A percentile compares a stretch with the other conserved stretches of the same genome.
These are phyloP conservation scores for Protonibea diacanthus DNA, from an alignment of 2,797 vertebrate species.

Conservation along the genomic window DNA sequence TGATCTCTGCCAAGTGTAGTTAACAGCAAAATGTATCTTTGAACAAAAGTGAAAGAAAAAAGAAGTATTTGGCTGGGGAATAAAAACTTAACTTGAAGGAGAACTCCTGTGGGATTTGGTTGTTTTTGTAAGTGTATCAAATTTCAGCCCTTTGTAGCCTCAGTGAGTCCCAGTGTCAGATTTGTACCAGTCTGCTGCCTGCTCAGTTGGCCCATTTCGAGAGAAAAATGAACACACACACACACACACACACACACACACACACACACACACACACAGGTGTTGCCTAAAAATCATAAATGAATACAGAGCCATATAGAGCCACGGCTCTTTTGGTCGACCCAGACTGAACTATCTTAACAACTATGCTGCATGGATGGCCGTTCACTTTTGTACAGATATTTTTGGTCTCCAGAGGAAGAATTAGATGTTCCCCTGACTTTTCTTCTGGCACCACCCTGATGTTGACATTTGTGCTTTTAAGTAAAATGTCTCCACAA, in stretches of 20 bases:
- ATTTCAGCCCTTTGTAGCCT: constrained; percentile 63
- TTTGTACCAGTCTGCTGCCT: constrained; percentile 50
- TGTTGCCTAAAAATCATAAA: constrained; percentile 6
- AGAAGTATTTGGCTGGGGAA: constrained; percentile 47
- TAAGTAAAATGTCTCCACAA: constrained; percentile 1
- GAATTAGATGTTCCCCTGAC: neutral
- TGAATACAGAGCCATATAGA: too few relatives aligned
- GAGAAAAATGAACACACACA: constrained; percentile 31
- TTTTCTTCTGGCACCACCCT: neutral
- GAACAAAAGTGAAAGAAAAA: constrained; percentile 54
- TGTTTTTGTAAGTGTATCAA: constrained; percentile 62
- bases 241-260: constrained; percentile 2
- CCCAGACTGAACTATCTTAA: neutral
- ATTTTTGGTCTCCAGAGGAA: neutral
- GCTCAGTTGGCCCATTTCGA: constrained; percentile 51
- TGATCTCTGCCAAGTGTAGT: constrained; percentile 57
- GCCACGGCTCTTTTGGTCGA: neutral
- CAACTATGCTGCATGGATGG: neutral
- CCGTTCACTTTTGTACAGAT: neutral
- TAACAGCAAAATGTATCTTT: constrained; percentile 59
- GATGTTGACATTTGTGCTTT: neutral
- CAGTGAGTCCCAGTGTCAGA: constrained; percentile 53
- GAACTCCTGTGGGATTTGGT: constrained; percentile 54
- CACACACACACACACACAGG: constrained; percentile 1
- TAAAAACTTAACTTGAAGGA: constrained; percentile 59